Evolutionary conservation across 2,113 vertebrate species (phyloP), one percentile per base, ranked within the genome.

Genomic region (Montifringilla adamsi): DNA sequence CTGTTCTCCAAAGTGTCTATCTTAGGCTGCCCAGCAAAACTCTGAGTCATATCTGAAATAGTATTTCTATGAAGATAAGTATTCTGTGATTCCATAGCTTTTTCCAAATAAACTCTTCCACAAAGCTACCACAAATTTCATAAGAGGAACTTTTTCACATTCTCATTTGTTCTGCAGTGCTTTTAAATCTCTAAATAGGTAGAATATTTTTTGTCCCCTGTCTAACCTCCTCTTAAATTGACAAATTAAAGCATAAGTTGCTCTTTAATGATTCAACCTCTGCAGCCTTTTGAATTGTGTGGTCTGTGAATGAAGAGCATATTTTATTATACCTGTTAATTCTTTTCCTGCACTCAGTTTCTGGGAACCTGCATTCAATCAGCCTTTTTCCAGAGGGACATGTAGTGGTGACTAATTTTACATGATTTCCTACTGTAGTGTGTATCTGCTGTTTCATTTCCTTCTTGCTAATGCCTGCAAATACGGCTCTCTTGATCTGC

Each of bases 331-430:
- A 70, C 28, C 35, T 55, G 30, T n/a, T 91, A 86, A 72, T 95
- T 93, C 63, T 74, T 86, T 88, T 69, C 73, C 72, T 88, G 28
- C n/a, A 41, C 16, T 91, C 24, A 46, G 7, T 94, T 93, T 76
- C 79, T 84, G 79, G 76, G 68, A 94, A 81, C 21, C 8, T 55
- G 62, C 4, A 22, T 78, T 86, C 52, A 86, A 37, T 78, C 72
- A 59, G 14, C 26, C 35, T 93, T 94, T 91, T 85, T 94, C 68
- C 90, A 88, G 56, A 19, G 75, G 60, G 75, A 88, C 4, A 31
- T 47, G 44, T 92, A 70, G 43, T 70, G 83, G 60, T 84, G 79
- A 89, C 83, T 96, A 86, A 95, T 96, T 95, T 84, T 90, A 90
- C 50, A 80, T 4, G 1, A 79, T 41, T 94, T 94, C 55, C 52